Evolutionary conservation across 2,113 vertebrate genomes (phyloP), one percentile per base, ranked within the genome.

Genomic region (Dolichallabes microphthalmus): DNA sequence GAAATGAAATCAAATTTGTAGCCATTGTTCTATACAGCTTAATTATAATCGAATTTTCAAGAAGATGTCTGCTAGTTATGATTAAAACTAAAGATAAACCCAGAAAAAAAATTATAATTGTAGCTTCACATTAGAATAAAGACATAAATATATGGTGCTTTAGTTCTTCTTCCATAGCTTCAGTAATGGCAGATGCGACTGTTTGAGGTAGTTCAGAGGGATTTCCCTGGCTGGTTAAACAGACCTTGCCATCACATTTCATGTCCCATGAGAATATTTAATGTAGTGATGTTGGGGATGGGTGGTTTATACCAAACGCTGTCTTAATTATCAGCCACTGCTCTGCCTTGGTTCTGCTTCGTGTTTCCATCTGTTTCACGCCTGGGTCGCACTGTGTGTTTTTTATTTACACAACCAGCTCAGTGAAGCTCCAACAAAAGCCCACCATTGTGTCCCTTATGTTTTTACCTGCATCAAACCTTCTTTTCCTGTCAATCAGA

Each of bases 231-330:
- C 82, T 89, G 86, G 82, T 89, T 88, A 86, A 87, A 87, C 76
- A 89, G 86, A 90, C 86, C 85, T 75, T 53, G 87, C 81, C 89
- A 88, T 87, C 82, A 86, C 89, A 83, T 63, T 87, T 63, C 79
- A 85, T 82, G 35, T 90, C 91, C 90, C 89, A 91, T 89, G 89
- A 89, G 89, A 90, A 91, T 93, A 90, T 94, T 88, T 94, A 90
- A 93, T 88, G 87, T 95, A 92, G 93, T 93, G 93, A 94, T 94
- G 93, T 93, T 94, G 91, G 92, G 92, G 93, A 93, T 90, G 92
- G 91, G 90, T 89, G 4, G 87, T 88, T 68, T 39, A 85, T 64
- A 93, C 94, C 93, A 93, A 94, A 93, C 94, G 80, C 91, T 87
- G 92, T 93, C 92, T 92, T 93, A 91, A 92, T 45, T 92, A 89